Evolutionary conservation across 1,140 invertebrate species (phyloP).

Genomic region (Drosophila leontia): DNA sequence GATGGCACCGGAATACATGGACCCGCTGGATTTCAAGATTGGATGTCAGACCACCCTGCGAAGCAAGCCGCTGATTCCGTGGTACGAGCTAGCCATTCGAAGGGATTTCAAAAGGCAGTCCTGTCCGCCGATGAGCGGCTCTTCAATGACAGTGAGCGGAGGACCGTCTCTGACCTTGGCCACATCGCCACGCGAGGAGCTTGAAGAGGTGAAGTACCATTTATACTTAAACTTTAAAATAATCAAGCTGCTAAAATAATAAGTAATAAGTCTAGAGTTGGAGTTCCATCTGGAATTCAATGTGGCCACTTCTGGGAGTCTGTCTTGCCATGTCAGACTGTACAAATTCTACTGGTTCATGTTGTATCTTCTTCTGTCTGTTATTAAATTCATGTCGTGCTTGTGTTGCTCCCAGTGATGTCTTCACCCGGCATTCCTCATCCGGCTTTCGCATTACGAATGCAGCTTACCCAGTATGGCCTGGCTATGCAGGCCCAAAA

Average conservation of each 20-base stretch:
- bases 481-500: constrained; percentile 46
- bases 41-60: constrained; percentile 88
- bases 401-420: constrained; percentile 37
- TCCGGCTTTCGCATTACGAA: constrained; percentile 74
- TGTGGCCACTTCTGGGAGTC: background rate
- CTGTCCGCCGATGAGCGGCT: constrained; percentile 86
- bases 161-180: constrained; percentile 46
- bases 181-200: constrained; percentile 54
- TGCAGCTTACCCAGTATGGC: constrained; percentile 69
- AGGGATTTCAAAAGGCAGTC: constrained; percentile 88
- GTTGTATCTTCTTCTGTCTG: constrained; percentile 15
- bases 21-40: constrained; percentile 87
- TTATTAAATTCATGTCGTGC: constrained; percentile 37
- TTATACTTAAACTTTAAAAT: background rate
- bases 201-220: constrained; percentile 56
- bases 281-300: background rate
- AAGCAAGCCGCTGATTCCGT: constrained; percentile 89
- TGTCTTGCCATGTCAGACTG: constrained; percentile 6
- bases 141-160: constrained; percentile 7
- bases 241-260: background rate
- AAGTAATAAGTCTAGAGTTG: too few relatives aligned
- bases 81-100: constrained; percentile 93
- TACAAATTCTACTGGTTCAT: constrained; percentile 27
- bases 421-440: constrained; percentile 57
- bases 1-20: constrained; percentile 80